Evolutionary conservation across 2,797 vertebrate species (phyloP).

Genomic region (Xerus rutilus): DNA sequence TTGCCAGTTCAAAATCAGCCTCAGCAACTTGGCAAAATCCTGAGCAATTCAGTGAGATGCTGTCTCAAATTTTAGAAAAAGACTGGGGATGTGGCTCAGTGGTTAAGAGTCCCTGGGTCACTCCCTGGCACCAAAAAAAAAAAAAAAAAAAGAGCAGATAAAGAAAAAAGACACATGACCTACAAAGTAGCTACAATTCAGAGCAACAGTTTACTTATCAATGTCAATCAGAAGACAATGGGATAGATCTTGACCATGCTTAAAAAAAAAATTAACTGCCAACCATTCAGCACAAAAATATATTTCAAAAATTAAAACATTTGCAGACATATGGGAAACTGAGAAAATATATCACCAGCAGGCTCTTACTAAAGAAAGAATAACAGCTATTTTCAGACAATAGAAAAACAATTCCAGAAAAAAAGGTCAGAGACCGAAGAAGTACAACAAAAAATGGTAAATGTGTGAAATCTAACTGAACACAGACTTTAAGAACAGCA

Average conservation of each 20-base stretch:
- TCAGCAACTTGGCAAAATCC: too few species aligned
- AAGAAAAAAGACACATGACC: not conserved
- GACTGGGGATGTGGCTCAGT: too few species aligned
- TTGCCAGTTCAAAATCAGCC: too few species aligned
- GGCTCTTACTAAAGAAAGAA: not conserved
- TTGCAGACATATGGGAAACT: not conserved
- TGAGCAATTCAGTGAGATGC: too few species aligned
- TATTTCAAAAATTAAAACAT: not conserved
- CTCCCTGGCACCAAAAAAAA: not conserved
- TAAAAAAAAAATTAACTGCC: not conserved
- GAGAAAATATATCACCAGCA: not conserved
- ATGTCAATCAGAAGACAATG: not conserved
- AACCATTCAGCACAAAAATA: not conserved
- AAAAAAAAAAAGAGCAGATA: not conserved
- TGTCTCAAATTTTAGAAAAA: too few species aligned
- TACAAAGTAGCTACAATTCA: not conserved
- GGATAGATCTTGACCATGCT: not conserved
- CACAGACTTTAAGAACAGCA: not conserved
- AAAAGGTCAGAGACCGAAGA: not conserved
- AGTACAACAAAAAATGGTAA: not conserved
- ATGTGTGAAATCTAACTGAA: not conserved
- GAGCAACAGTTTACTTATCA: not conserved
- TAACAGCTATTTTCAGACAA: not conserved
- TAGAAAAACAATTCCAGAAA: constrained; percentile 9
- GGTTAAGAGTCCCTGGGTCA: too few species aligned